Evolutionary conservation across 2,888 invertebrate genomes (phyloP), one percentile per base, ranked within the genome.

Genomic region (Agapetus fuscipes): DNA sequence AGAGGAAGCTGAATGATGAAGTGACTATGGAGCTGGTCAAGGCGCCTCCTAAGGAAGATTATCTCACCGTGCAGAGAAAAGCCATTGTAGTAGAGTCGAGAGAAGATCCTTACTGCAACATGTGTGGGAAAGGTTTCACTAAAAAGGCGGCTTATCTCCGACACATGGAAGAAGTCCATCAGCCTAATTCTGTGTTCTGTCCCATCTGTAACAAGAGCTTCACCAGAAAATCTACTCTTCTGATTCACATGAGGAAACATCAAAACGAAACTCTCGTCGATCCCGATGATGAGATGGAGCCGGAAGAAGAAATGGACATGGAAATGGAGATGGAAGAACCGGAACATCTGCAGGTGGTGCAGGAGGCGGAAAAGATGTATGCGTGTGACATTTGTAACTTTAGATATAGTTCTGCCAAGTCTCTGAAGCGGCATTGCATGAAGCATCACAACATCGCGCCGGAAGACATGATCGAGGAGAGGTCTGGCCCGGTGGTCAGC

Each of bases 141-240:
- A 73, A 71, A 43, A 70, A 74, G 31, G 73, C 75, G 2, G 69
- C 72, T 2, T 76, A 72, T 50, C 72, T 74, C 39, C 69, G 71
- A 0, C 80, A 80, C 50, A 64, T 75, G 58, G 73, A 72, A 48
- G 67, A 66, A 43, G 71, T 72, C 5, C 74, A 74, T 49, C 67
- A 64, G 46, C 69, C 64, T 9, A 71, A 68, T 45, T 67, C 68
- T 0, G 67, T 67, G 16, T 74, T 72, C 35, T 80, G 80, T 51
- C 73, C 72, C 5, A 66, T 76, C 3, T 81, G 80, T 53, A 69
- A 71, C 30, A 75, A 74, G 49, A 68, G 71, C 37, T 78, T 80
- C 52, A 75, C 77, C 2, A 66, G 74, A 25, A 72, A 73, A 52
- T 77, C 78, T 4, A 74, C 76, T 0, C 56, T 80, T 16, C 71